These are phyloP conservation scores for Augochlorella aurata DNA, from an alignment of 2,888 invertebrate genomes.

Conservation along the genomic window DNA sequence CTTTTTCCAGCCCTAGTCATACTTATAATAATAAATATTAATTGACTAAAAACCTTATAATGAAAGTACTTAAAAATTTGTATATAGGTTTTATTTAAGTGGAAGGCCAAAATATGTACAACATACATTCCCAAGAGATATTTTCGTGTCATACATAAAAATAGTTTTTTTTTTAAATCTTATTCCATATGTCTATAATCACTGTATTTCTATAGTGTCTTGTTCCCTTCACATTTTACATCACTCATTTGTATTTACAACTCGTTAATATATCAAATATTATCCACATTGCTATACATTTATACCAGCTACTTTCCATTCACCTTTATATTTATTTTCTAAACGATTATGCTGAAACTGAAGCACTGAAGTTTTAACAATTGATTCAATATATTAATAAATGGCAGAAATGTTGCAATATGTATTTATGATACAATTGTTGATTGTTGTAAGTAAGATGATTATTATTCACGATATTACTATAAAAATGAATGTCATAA, in stretches of 20 bases:
- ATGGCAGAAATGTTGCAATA: constrained; percentile 30
- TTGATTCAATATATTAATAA: constrained; percentile 30
- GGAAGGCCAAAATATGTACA: constrained; percentile 67
- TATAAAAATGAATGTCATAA: constrained; percentile 25
- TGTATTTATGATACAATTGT: constrained; percentile 37
- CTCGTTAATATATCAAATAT: constrained; percentile 61
- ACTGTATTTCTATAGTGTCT: constrained; percentile 62
- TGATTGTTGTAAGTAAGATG: constrained; percentile 24
- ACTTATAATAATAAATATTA: constrained; percentile 63
- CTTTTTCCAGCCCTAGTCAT: constrained; percentile 64
- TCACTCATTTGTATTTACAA: constrained; percentile 67
- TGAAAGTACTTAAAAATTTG: constrained; percentile 61
- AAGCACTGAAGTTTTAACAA: constrained; percentile 38
- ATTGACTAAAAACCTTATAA: constrained; percentile 66
- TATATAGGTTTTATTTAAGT: constrained; percentile 60
- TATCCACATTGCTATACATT: constrained; percentile 46
- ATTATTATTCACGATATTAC: constrained; percentile 6
- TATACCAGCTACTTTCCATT: constrained; percentile 57
- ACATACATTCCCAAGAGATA: constrained; percentile 62
- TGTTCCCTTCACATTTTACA: constrained; percentile 70
- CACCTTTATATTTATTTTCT: constrained; percentile 40
- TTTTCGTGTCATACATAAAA: constrained; percentile 71
- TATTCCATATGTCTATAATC: constrained; percentile 58
- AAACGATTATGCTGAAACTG: constrained; percentile 44
- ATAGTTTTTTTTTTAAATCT: constrained; percentile 69